phyloP scores from a whole-genome alignment of 53 echinoderm and acorn worm species.

The Patiria pectinifera region DNA sequence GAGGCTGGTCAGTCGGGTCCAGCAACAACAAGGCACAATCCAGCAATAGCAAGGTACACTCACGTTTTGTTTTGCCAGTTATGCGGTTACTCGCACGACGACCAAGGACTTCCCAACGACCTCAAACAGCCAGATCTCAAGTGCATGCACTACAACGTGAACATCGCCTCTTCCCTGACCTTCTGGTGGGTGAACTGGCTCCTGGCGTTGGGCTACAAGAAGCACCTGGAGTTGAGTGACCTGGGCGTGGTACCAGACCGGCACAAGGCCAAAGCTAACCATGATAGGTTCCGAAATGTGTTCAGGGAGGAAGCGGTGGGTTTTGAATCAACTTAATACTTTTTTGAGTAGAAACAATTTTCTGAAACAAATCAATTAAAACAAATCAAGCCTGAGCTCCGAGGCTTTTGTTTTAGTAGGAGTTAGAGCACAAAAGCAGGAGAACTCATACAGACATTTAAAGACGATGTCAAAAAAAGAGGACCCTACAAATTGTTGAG shows the following conservation, averaged over 20 bases:
- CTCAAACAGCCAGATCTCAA: conserved; percentile 35
- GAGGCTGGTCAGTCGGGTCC: too few species aligned
- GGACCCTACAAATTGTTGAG: too few species aligned
- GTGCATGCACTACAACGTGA: conserved; percentile 56
- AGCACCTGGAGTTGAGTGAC: conserved; percentile 55
- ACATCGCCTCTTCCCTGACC: conserved; percentile 41
- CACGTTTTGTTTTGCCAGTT: background rate
- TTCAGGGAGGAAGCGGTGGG: conserved; percentile 36
- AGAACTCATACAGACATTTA: too few species aligned
- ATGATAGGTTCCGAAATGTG: conserved; percentile 39
- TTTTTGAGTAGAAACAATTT: too few species aligned
- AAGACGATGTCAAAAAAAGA: too few species aligned
- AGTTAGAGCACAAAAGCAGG: too few species aligned
- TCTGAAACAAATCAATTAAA: too few species aligned
- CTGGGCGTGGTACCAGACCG: conserved; percentile 46
- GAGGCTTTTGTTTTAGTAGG: too few species aligned
- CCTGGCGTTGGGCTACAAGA: conserved; percentile 52
- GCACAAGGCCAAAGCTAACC: conserved; percentile 36
- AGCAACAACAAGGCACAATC: too few species aligned
- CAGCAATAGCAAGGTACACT: background rate
- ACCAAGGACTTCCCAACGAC: background rate
- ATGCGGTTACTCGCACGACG: background rate
- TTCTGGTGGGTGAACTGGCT: conserved; percentile 62
- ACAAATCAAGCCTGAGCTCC: too few species aligned
- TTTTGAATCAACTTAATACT: background rate